Conservation (phyloP, 1,140 invertebrate species). For the Heterodera carotae region DNA sequence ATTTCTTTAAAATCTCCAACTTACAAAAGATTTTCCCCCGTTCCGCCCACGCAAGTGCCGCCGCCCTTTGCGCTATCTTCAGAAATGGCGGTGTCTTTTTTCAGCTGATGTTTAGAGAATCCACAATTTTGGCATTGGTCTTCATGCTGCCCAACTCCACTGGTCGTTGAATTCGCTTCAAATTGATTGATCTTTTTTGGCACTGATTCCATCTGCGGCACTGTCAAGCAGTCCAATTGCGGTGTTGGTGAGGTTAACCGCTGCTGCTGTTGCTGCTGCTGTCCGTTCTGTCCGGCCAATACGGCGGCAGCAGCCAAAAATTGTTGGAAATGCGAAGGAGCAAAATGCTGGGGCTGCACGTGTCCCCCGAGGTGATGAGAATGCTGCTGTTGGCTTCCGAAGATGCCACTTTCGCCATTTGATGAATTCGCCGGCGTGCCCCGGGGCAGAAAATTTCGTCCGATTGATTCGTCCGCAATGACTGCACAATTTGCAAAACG, state of each 20-base stretch:
- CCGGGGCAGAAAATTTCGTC: not conserved
- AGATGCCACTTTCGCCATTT: not conserved
- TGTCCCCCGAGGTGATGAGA: not conserved
- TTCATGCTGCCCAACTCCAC: not conserved
- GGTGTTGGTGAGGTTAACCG: not conserved
- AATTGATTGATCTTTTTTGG: conserved; percentile 1
- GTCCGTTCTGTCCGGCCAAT: conserved; percentile 5
- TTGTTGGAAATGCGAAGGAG: not conserved
- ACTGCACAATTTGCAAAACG: conserved; percentile 8
- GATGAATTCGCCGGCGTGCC: too few relatives aligned
- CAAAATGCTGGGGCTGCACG: not conserved
- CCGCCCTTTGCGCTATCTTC: not conserved
- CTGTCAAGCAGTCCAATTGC: not conserved
- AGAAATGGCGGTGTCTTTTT: not conserved
- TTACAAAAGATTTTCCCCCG: conserved; percentile 19
- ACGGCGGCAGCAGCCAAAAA: conserved; percentile 23
- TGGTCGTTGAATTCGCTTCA: not conserved
- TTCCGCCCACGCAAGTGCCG: not conserved
- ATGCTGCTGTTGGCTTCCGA: not conserved
- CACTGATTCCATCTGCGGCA: not conserved
- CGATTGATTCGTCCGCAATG: not conserved
- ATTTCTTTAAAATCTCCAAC: conserved; percentile 15
- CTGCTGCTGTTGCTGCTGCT: conserved; percentile 9
- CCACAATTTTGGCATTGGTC: not conserved
- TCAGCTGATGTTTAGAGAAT: not conserved